phyloP scores from a whole-genome alignment of 2,888 invertebrate species.

The Drosophila mettleri region DNA sequence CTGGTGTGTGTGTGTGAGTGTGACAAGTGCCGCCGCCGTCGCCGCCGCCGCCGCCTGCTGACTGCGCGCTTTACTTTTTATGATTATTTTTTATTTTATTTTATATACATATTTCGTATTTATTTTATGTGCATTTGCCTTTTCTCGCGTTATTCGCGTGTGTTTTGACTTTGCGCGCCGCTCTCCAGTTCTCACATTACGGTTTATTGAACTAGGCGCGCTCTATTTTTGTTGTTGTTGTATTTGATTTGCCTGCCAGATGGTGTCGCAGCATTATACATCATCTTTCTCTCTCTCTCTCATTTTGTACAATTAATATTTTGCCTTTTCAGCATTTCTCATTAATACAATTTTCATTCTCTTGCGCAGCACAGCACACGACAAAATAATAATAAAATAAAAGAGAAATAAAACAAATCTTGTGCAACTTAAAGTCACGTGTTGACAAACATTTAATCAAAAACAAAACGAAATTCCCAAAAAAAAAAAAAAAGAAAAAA shows the following conservation, averaged over 20 bases:
- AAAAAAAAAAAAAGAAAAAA: slow-evolving; percentile 20
- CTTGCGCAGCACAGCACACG: slow-evolving; percentile 49
- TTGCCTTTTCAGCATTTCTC: slow-evolving; percentile 49
- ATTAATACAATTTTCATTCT: slow-evolving; percentile 47
- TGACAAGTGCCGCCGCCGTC: slow-evolving; percentile 45
- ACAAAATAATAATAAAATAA: slow-evolving; percentile 7
- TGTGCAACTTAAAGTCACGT: slow-evolving; percentile 34
- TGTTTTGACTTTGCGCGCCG: slow-evolving; percentile 55
- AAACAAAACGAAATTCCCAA: slow-evolving; percentile 2
- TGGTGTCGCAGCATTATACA: slow-evolving; percentile 7
- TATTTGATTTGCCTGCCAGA: slow-evolving; percentile 19
- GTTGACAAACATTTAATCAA: slow-evolving; percentile 39
- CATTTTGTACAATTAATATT: slow-evolving; percentile 15
- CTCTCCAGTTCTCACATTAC: slow-evolving; percentile 26
- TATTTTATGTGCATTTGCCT: slow-evolving; percentile 74
- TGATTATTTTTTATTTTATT: slow-evolving; percentile 51
- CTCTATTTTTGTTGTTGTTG: slow-evolving; percentile 25
- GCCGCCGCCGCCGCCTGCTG: slow-evolving; percentile 45
- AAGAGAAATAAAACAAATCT: slow-evolving; percentile 2
- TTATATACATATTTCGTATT: slow-evolving; percentile 55
- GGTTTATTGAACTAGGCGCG: slow-evolving; percentile 69
- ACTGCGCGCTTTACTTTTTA: slow-evolving; percentile 53
- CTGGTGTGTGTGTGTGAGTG: slow-evolving; percentile 30
- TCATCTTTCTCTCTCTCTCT: neutral
- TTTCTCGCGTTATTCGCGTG: slow-evolving; percentile 70